Evolutionary conservation across 2,888 invertebrate species (phyloP).

Genomic region (Ophion obscuratus): DNA sequence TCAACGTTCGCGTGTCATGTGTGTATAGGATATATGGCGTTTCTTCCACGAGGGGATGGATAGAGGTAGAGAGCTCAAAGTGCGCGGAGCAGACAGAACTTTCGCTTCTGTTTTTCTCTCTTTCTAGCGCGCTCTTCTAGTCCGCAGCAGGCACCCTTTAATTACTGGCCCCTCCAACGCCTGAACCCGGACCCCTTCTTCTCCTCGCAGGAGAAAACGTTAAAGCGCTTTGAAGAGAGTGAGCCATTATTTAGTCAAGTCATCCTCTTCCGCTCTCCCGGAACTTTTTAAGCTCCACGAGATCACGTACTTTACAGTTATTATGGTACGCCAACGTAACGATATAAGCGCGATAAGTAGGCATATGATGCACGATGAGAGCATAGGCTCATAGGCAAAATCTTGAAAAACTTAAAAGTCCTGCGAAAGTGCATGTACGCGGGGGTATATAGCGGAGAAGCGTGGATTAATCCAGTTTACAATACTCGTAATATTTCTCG

Average conservation of each 20-base stretch:
- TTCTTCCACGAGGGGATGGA: constrained; percentile 3
- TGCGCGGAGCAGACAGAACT: constrained; percentile 4
- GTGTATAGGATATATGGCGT: not conserved
- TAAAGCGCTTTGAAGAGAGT: constrained; percentile 55
- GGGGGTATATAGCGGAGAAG: too few species aligned
- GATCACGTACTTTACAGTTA: constrained; percentile 18
- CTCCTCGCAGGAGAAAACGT: constrained; percentile 32
- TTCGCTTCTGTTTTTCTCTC: constrained; percentile 9
- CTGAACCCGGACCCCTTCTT: not conserved
- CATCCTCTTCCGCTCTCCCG: constrained; percentile 49
- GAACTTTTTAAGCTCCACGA: constrained; percentile 39
- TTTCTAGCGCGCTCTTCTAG: constrained; percentile 14
- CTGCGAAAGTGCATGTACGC: too few species aligned
- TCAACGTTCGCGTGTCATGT: not conserved
- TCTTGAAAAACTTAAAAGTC: too few species aligned
- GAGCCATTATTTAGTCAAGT: constrained; percentile 66
- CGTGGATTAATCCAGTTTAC: too few species aligned
- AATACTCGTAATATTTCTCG: not conserved
- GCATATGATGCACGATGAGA: too few species aligned
- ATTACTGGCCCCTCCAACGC: constrained; percentile 31
- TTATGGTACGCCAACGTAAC: too few species aligned
- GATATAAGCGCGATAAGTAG: too few species aligned
- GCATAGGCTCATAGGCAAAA: too few species aligned
- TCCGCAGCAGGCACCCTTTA: constrained; percentile 44
- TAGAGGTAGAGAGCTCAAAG: not conserved